Evolutionary conservation across 2,113 vertebrate genomes (phyloP), one percentile per base, ranked within the genome.

Genomic region (Callorhinus ursinus): DNA sequence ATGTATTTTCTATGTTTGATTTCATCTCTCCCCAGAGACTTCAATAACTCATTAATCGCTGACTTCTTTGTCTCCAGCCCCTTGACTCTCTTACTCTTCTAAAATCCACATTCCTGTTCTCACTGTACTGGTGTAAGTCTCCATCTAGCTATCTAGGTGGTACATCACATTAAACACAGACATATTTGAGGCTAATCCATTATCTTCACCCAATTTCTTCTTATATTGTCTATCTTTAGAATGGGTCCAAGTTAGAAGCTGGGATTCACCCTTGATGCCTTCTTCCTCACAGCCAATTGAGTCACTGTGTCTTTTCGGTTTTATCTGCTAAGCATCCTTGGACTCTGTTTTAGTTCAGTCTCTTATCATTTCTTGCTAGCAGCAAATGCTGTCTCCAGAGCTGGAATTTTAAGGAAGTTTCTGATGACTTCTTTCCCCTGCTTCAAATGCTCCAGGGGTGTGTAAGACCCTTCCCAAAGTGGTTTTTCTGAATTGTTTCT

Each of bases 121-220:
- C n/a, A 59, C 8, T 16, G 7, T 26, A 33, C 4, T 88, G 36
- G n/a, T 33, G 53, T 57, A 24, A 36, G 19, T 42, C 18, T 90
- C 67, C 28, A 28, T 39, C 39, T 49, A 7, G 26, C 55, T 85
- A 14, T 49, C 15, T 36, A 39, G 12, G 51, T 31, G 65, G 1
- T 4, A 24, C 1, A 9, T 24, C 21, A 18, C 6, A 16, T 33
- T 74, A 67, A 31, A 65, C 24, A 42, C 3, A 4, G 69, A n/a
- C 21, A 0, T 6, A 1, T 39, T 83, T 22, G 16, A n/a, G 49
- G n/a, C 4, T 24, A 36, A 36, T n/a, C 24, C 2, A 0, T 33
- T 77, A 13, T 16, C 49, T n/a, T 46, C 21, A 26, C 24, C 26
- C 28, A 46, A 0, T 15, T 26, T 19, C 15, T 33, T 63, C 65